A percentile compares a stretch with the other conserved stretches of the same genome.
Evolutionary conservation across 2,888 invertebrate species (phyloP).

Genomic region (Epinotia brunnichana): DNA sequence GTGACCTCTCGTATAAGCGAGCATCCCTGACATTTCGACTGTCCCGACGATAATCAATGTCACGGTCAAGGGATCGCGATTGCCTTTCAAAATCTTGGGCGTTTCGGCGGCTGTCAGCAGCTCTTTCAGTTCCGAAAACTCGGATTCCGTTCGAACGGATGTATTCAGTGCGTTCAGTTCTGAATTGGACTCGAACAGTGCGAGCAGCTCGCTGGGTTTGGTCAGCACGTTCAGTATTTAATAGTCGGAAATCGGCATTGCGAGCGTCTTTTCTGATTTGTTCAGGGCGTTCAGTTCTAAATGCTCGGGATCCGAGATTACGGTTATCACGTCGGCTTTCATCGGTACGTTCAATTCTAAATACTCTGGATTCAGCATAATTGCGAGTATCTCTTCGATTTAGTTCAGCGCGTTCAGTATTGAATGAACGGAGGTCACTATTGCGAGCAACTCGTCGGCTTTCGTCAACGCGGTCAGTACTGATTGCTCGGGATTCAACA

Average conservation of each 20-base stretch:
- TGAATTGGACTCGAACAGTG: neutral
- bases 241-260: neutral
- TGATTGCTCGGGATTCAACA: neutral
- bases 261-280: neutral
- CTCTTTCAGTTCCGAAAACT: neutral
- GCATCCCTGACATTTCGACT: conserved; percentile 5
- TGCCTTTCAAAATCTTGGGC: conserved; percentile 1
- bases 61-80: conserved; percentile 16
- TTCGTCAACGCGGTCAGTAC: neutral
- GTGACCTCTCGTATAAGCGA: neutral
- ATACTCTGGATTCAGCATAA: neutral
- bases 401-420: neutral
- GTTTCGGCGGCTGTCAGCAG: neutral
- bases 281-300: neutral
- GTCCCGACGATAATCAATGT: neutral
- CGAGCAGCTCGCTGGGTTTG: neutral
- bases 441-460: neutral
- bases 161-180: conserved; percentile 2
- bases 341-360: neutral
- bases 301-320: neutral
- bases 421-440: neutral
- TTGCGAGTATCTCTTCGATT: neutral
- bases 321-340: neutral
- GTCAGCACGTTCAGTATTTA: neutral
- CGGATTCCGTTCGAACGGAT: conserved; percentile 1